Conservation (phyloP, 1,140 invertebrate species). For the Phthorimaea operculella region DNA sequence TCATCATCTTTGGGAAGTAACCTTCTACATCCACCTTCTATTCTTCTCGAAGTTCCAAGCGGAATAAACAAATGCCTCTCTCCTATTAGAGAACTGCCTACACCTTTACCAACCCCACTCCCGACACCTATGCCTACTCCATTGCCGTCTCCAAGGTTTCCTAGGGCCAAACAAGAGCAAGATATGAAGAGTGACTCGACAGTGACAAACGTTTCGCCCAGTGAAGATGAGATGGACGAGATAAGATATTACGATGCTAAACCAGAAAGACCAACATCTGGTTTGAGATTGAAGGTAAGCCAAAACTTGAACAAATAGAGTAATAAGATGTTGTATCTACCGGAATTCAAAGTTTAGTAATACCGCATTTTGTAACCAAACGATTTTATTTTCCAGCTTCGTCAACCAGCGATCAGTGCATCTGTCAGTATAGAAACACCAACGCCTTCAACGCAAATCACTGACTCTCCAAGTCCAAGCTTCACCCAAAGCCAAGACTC, state of each 20-base stretch:
- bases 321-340: too few species aligned
- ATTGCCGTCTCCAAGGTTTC: slow-evolving; percentile 60
- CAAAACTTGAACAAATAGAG: not conserved
- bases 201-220: slow-evolving; percentile 43
- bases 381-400: slow-evolving; percentile 53
- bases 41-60: slow-evolving; percentile 77
- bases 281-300: slow-evolving; percentile 52
- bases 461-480: slow-evolving; percentile 60
- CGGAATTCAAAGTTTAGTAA: not conserved
- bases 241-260: slow-evolving; percentile 33
- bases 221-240: slow-evolving; percentile 59
- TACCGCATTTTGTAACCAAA: not conserved
- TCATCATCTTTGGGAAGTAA: slow-evolving; percentile 65
- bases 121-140: slow-evolving; percentile 77
- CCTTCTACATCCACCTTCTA: slow-evolving; percentile 74
- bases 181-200: slow-evolving; percentile 45
- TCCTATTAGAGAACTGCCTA: slow-evolving; percentile 78
- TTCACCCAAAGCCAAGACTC: slow-evolving; percentile 63
- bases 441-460: slow-evolving; percentile 60
- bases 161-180: slow-evolving; percentile 47
- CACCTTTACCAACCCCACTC: slow-evolving; percentile 75
- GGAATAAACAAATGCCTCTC: slow-evolving; percentile 78
- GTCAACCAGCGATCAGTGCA: slow-evolving; percentile 59
- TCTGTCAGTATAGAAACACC: slow-evolving; percentile 52
- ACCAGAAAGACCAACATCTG: slow-evolving; percentile 37